Percentiles rank a stretch among this genome's conserved stretches.
phyloP scores from a whole-genome alignment of 2,113 vertebrate species.

The Tricholaema leucomelas region DNA sequence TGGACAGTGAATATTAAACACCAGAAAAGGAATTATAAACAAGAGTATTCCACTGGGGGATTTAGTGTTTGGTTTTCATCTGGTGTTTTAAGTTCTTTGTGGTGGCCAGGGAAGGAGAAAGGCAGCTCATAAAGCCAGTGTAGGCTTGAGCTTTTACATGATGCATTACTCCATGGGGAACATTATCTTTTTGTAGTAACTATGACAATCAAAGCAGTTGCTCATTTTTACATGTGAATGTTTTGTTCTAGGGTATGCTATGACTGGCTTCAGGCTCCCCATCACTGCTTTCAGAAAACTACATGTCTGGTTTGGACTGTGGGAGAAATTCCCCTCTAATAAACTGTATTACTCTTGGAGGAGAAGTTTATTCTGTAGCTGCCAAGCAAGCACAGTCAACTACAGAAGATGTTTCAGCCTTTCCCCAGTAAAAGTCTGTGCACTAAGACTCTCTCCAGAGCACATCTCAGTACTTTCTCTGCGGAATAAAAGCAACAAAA shows the following conservation, averaged over 20 bases:
- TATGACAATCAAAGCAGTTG: neutral
- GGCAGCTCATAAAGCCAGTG: neutral
- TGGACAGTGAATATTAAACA: neutral
- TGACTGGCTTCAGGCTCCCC: slow-evolving; percentile 69
- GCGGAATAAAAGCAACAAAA: slow-evolving; percentile 86
- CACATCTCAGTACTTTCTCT: slow-evolving; percentile 62
- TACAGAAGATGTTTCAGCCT: slow-evolving; percentile 49
- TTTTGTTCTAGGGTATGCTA: slow-evolving; percentile 67
- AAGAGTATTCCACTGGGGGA: accelerated
- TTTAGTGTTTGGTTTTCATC: neutral
- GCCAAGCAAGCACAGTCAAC: slow-evolving; percentile 37
- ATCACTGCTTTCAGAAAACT: slow-evolving; percentile 66
- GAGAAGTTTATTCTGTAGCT: slow-evolving; percentile 43
- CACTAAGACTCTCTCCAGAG: slow-evolving; percentile 58
- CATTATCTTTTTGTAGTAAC: neutral
- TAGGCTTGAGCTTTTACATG: neutral
- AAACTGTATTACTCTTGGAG: slow-evolving; percentile 59
- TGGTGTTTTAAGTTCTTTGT: neutral
- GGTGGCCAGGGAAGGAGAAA: neutral
- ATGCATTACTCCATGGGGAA: neutral
- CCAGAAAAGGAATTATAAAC: neutral
- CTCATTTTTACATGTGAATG: neutral
- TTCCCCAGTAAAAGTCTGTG: slow-evolving; percentile 49
- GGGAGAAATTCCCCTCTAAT: slow-evolving; percentile 57
- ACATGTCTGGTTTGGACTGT: slow-evolving; percentile 67